Conservation (phyloP, 2,797 vertebrate species). For the Pangasius macronema region DNA sequence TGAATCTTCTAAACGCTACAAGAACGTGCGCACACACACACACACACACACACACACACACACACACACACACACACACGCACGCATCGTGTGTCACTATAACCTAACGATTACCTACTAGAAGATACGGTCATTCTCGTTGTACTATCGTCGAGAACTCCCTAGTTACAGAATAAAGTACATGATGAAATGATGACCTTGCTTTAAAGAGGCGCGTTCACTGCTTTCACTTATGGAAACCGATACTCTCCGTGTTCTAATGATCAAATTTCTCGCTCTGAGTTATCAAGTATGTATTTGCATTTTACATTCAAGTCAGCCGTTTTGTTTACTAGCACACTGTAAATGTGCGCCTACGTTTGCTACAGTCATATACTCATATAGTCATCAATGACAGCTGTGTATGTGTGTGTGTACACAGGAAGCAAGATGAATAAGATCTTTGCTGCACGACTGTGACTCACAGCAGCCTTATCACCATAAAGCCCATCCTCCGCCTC, state of each 20-base stretch:
- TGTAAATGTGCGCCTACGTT: neutral
- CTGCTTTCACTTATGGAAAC: constrained; percentile 13
- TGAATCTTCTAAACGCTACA: constrained; percentile 15
- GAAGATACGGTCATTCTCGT: too few species aligned
- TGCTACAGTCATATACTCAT: neutral
- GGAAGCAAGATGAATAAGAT: constrained; percentile 28
- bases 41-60: constrained; percentile 19
- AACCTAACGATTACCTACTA: too few species aligned
- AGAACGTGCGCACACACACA: constrained; percentile 15
- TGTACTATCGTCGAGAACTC: too few species aligned
- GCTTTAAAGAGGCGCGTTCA: neutral
- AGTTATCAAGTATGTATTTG: neutral
- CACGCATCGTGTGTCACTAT: too few species aligned
- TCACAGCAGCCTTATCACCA: constrained; percentile 43
- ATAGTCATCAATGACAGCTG: constrained; percentile 23
- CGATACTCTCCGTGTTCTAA: neutral
- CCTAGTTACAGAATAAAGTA: constrained; percentile 12
- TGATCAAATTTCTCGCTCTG: neutral
- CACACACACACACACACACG: too few species aligned
- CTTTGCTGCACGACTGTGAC: constrained; percentile 43
- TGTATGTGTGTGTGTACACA: constrained; percentile 1
- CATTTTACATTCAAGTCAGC: neutral
- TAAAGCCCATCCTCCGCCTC: constrained; percentile 38
- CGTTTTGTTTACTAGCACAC: constrained; percentile 25
- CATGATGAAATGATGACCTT: constrained; percentile 14